Evolutionary conservation across 2,113 vertebrate species (phyloP), one percentile per base, ranked within the genome.

Genomic region (Verasper variegatus): DNA sequence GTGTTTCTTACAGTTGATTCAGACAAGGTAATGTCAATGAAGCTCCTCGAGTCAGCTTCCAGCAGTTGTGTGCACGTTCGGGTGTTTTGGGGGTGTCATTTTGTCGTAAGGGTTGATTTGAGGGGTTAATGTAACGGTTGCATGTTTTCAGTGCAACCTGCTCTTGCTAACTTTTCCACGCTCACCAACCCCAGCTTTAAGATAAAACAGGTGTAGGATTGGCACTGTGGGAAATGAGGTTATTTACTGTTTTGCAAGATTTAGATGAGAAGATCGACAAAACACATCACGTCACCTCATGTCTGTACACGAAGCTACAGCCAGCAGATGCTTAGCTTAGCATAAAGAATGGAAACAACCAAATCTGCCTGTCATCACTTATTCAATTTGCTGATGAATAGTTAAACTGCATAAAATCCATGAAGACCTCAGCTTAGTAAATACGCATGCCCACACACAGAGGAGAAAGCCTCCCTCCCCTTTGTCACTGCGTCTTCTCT

Each of bases 401-500:
- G 40, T 42, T 13, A 3, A 12, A 42, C 40, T 42, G 40, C 11
- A 13, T 42, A 42, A 42, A 42, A 42, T 42, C 40, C 40, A 12
- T 3, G 12, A 42, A 61, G 59, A 61, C 59, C 31, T 21, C 20
- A 61, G 59, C 10, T n/a, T 21, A 61, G 59, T 11, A 13, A 61
- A 6, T n/a, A 8, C 21, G 42, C 1, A 24, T 27, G 62, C 17
- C 24, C 18, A 74, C 17, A 74, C 12, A 21, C 1, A 67, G 7
- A 18, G 17, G 17, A 26, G 45, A 26, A 57, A 23, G 10, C 15
- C 49, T 35, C 20, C 51, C 1, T 49, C 13, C 20, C 51, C 17
- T 61, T 31, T 1, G 37, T 67, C 40, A 51, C 42, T n/a, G 49
- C 63, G 49, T 60, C 51, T 60, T 45, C 56, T 74, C 47, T 51